Percentiles rank a stretch among this genome's conserved stretches.
These are phyloP conservation scores for Antheraea yamamai DNA, from an alignment of 2,888 invertebrate species.

Conservation along the genomic window DNA sequence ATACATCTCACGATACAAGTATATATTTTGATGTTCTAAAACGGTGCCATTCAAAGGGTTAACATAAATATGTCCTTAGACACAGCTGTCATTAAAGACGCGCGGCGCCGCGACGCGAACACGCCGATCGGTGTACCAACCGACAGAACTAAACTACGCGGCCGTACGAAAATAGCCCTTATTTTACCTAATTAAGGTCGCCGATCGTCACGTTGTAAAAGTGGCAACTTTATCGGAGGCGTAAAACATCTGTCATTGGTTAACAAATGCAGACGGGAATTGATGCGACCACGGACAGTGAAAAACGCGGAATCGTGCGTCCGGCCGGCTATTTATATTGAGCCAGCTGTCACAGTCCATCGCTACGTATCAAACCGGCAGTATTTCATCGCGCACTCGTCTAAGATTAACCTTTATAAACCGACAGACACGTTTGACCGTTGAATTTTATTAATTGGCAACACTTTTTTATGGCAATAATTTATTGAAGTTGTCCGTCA, in stretches of 20 bases:
- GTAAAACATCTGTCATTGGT: conserved; percentile 79
- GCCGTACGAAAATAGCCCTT: not conserved
- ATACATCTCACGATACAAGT: conserved; percentile 15
- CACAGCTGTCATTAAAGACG: conserved; percentile 63
- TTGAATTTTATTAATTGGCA: conserved; percentile 23
- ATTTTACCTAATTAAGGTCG: conserved; percentile 7
- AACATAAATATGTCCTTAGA: conserved; percentile 63
- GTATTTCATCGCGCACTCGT: conserved; percentile 46
- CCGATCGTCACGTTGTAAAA: not conserved
- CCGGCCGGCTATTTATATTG: conserved; percentile 65
- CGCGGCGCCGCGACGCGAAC: conserved; percentile 14
- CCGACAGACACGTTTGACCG: conserved; percentile 21
- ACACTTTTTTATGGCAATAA: conserved; percentile 13
- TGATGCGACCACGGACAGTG: conserved; percentile 78
- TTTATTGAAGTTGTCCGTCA: conserved; percentile 3
- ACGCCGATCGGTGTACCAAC: not conserved
- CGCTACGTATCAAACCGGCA: conserved; percentile 56
- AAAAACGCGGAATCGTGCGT: conserved; percentile 78
- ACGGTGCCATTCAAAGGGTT: conserved; percentile 54
- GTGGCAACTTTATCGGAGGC: conserved; percentile 43
- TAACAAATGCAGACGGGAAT: conserved; percentile 79
- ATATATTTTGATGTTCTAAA: conserved; percentile 16
- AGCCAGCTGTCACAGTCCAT: conserved; percentile 78
- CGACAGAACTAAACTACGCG: not conserved
- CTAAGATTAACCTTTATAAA: conserved; percentile 39